Evolutionary conservation across 2,113 vertebrate genomes (phyloP).

Genomic region (Natator depressus): DNA sequence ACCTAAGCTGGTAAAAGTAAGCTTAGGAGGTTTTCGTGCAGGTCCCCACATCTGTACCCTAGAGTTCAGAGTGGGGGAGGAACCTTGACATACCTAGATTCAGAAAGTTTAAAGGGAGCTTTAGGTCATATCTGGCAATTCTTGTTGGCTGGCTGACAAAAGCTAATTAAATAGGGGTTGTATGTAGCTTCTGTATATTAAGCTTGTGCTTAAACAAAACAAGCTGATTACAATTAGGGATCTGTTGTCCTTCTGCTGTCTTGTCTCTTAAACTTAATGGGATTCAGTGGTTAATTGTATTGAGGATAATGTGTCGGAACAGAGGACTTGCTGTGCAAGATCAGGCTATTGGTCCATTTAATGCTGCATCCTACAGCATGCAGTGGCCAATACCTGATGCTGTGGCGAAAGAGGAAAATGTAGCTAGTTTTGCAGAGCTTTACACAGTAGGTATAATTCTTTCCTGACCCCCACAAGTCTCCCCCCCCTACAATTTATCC

Average conservation of each 20-base stretch:
- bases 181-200: background rate
- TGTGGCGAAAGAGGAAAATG: background rate
- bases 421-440: background rate
- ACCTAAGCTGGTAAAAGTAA: no score
- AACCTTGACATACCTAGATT: background rate
- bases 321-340: background rate
- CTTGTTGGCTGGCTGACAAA: background rate
- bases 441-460: background rate
- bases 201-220: background rate
- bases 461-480: background rate
- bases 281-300: background rate
- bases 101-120: background rate
- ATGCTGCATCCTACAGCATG: background rate
- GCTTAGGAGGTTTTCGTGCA: no score
- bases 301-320: background rate
- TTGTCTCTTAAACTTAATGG: background rate
- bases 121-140: background rate
- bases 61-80: no score
- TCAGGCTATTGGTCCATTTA: background rate
- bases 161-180: background rate
- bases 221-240: background rate
- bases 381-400: background rate
- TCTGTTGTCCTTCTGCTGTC: background rate
- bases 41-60: no score
- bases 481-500: background rate